Evolutionary conservation across 2,113 vertebrate genomes (phyloP), one percentile per base, ranked within the genome.

Genomic region (Brachyhypopomus occidentalis): DNA sequence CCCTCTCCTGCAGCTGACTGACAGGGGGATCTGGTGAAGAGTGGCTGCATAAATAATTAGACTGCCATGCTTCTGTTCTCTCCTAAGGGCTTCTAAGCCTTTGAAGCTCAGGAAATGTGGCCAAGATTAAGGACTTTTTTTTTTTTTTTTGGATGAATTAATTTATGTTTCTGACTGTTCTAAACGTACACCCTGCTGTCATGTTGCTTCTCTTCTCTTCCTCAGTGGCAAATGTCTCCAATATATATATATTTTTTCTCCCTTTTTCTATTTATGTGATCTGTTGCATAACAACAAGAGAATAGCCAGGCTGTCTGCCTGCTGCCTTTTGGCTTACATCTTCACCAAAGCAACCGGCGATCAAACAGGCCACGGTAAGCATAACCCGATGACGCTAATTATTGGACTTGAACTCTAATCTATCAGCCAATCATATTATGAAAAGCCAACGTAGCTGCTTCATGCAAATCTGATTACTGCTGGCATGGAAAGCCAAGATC

Each of bases 41-140:
- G 59, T 75, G 34, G 69, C 20, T 30, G 72, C 72, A 86, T 85
- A 80, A 82, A 82, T 82, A 82, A 82, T 79, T 70, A 64, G 58
- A 56, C 9, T 60, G 52, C 69, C 14, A 60, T 85, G 86, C 84
- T 79, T 87, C 78, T 80, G 48, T 80, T 63, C 6, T 71, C 64
- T 82, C 75, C 80, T 73, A 71, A 63, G 77, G 77, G 72, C 60
- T 77, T 22, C 11, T 0, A 38, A 77, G 73, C 73, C 78, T 87
- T 83, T 87, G 85, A 86, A 81, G 84, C 82, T 78, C 75, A 80
- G 56, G 60, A 80, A 82, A 83, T 71, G 58, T 73, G 80, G 77
- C 79, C 66, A 76, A 86, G 72, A 83, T 85, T 85, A 82, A 81
- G 67, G 52, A 77, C 70, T 70, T 69, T 77, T 74, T 41, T 19